phyloP scores from a whole-genome alignment of 2,113 vertebrate genomes.

The Gobius niger region DNA sequence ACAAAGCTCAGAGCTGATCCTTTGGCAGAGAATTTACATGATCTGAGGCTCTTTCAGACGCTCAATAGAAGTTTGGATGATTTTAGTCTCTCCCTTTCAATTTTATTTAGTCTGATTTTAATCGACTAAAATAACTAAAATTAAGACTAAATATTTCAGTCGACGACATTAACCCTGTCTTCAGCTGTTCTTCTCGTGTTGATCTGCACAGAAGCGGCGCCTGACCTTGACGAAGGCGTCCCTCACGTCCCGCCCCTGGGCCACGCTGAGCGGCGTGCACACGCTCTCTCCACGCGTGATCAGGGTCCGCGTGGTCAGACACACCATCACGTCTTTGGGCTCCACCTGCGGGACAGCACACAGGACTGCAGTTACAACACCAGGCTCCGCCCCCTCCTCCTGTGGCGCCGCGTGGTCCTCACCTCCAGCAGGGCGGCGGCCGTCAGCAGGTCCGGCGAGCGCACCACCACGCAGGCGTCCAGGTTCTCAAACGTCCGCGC shows the following conservation, averaged over 20 bases:
- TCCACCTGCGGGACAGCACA: constrained; percentile 74
- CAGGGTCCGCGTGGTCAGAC: constrained; percentile 92
- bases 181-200: no score
- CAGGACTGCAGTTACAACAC: no score
- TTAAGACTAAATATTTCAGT: no score
- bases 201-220: no score
- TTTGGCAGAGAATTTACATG: no score
- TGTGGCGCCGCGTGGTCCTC: constrained; percentile 4
- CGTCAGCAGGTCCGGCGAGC: constrained; percentile 84
- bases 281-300: constrained; percentile 95
- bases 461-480: constrained; percentile 93
- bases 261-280: constrained; percentile 91
- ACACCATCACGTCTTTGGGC: constrained; percentile 81
- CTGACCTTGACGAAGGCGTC: constrained; percentile 95
- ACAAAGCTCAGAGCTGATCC: no score
- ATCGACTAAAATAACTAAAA: no score
- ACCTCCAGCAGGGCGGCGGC: constrained; percentile 90
- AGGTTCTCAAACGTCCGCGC: constrained; percentile 94
- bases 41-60: no score
- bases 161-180: no score
- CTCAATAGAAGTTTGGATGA: no score
- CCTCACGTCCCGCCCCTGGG: constrained; percentile 90
- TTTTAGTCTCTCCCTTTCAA: no score
- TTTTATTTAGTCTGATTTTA: no score
- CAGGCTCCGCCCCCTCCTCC: background rate